Base-by-base conservation (phyloP, 2,888 invertebrate species). In the Meganola albula region DNA sequence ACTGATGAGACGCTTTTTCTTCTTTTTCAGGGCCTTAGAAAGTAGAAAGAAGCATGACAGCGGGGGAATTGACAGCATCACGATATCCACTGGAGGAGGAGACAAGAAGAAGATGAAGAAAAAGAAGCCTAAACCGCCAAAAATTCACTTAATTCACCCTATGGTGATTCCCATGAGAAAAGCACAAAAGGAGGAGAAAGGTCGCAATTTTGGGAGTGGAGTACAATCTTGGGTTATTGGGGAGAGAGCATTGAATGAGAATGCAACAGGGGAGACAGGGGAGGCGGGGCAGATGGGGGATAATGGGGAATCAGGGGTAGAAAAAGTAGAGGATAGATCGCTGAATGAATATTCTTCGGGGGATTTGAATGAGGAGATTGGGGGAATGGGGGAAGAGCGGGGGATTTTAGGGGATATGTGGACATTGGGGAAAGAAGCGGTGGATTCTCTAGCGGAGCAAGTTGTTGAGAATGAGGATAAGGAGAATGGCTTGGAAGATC, bases 141-240 rank as follows among this genome's bases (percentile, higher is more conserved):
- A 79, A 38, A 74, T 84, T 43, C 86, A 85, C 37, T 61, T 84
- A 2, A 47, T 77, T 27, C 74, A 78, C 1, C 76, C 78, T 1
- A 54, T 74, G 18, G 58, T 74, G 64, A 59, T 74, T 52, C 63
- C 64, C 0, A 40, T 63, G 39, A 42, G 60, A 3, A 63, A 63
- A 32, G 54, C 51, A 0, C 63, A 58, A 1, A 69, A 72, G 7
- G 55, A 74, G 14, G 70, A 78, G 10, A 83, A 78, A 80, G 79
- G 80, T 74, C 75, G 72, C 0, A 53, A 50, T n/a, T 74, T 73
- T 36, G 53, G 61, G 2, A 58, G 48, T n/a, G 64, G 57, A 9
- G 59, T 73, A 0, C 80, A 82, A 20, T 65, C 76, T 3, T 79
- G 80, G 82, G 75, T 77, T 9, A 63, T 79, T 1, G 83, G 78